Conservation (phyloP, 2,888 invertebrate genomes). For the Eupithecia vulgata region DNA sequence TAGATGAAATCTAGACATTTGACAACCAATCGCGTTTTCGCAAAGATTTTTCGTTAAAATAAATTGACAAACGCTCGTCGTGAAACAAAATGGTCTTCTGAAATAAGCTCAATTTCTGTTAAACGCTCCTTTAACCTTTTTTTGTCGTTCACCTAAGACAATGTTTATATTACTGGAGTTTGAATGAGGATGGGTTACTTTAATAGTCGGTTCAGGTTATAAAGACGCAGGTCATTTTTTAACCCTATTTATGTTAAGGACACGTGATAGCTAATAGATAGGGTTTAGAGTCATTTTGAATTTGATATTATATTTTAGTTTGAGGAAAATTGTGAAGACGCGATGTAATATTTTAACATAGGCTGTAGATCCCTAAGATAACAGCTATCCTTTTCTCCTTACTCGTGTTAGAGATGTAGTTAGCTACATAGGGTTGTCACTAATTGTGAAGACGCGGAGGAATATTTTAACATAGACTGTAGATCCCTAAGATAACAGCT, state of each 20-base stretch:
- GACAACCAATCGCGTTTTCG: too few species aligned
- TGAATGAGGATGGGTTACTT: conserved; percentile 38
- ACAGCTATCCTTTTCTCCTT: too few species aligned
- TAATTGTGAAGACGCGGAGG: too few species aligned
- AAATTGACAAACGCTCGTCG: not conserved
- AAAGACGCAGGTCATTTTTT: conserved; percentile 24
- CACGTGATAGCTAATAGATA: conserved; percentile 16
- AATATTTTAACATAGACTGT: too few species aligned
- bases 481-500: too few species aligned
- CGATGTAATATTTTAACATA: too few species aligned
- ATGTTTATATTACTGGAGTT: conserved; percentile 55
- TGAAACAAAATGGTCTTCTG: not conserved
- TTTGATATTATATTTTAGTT: not conserved
- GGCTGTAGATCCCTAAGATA: too few species aligned
- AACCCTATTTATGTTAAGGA: conserved; percentile 18
- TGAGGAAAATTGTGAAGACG: too few species aligned
- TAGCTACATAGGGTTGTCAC: too few species aligned
- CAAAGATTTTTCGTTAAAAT: not conserved
- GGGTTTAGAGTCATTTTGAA: not conserved
- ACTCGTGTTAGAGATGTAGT: too few species aligned
- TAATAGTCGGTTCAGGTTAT: conserved; percentile 45
- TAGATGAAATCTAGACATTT: too few species aligned
- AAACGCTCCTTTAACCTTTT: conserved; percentile 51
- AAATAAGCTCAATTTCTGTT: conserved; percentile 11
- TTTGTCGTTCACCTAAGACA: conserved; percentile 63